A percentile compares a stretch with the other conserved stretches of the same genome.
These are phyloP conservation scores for Magallana ariakensis DNA, from an alignment of 1,140 invertebrate genomes.

Conservation along the genomic window DNA sequence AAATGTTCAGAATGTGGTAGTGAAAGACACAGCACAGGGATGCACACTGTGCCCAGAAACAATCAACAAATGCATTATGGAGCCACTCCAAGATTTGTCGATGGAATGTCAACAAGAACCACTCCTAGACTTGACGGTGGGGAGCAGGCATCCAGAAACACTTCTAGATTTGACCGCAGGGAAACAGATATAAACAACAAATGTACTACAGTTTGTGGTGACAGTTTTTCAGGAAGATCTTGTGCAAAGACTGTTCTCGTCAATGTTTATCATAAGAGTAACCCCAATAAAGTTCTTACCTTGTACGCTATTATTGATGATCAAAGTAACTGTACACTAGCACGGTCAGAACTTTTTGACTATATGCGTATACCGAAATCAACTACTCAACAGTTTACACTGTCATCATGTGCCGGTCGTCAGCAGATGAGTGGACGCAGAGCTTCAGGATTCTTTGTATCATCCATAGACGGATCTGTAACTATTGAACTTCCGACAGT, in stretches of 20 bases:
- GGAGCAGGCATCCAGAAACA: background rate
- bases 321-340: conserved; percentile 53
- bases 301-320: conserved; percentile 59
- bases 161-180: background rate
- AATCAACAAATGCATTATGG: too few relatives aligned
- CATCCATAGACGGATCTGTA: conserved; percentile 12
- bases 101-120: too few relatives aligned
- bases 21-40: conserved; percentile 5
- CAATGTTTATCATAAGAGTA: conserved; percentile 47
- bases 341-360: conserved; percentile 46
- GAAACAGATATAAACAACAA: conserved; percentile 13
- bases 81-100: too few relatives aligned
- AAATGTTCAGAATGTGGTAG: conserved; percentile 10
- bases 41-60: background rate
- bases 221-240: conserved; percentile 47
- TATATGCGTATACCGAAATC: background rate
- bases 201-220: conserved; percentile 50
- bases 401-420: conserved; percentile 46
- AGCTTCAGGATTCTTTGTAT: conserved; percentile 21
- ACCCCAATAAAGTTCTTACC: conserved; percentile 7
- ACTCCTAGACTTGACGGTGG: background rate
- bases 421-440: conserved; percentile 20
- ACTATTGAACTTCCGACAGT: conserved; percentile 11
- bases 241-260: conserved; percentile 56
- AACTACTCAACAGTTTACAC: background rate